Base-by-base conservation (phyloP, 2,888 invertebrate genomes). In the Noctua fimbriata region DNA sequence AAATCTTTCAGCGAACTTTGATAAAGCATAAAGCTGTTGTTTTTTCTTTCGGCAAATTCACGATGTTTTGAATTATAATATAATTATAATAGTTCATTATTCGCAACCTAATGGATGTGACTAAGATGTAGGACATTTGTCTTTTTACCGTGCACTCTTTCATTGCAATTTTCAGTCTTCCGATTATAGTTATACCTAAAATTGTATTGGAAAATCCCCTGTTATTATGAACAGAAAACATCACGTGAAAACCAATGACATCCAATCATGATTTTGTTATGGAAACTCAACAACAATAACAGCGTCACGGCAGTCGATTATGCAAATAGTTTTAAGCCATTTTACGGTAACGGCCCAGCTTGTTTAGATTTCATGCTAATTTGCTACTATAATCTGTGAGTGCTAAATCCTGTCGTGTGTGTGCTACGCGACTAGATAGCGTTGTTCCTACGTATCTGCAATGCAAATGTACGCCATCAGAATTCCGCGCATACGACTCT, bases 381-480 rank as follows among this genome's bases (percentile, higher is more conserved):
- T 93, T 92, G 85, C 85, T 81, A 85, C 91, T 87, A 92, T 93
- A 93, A 94, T 94, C 93, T 93, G 89, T 83, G 90, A 93, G 94
- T 93, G 92, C 93, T 94, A 93, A 93, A 94, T 93, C 93, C 92
- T 93, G 92, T 88, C 82, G 86, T 87, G 74, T 85, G 88, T 58
- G 88, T 58, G 44, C 76, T 65, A 77, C 72, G 73, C 74, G 86
- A 84, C 87, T 90, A 92, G 93, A 93, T 93, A 92, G 91, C 88
- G 88, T 71, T 86, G 90, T 90, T 91, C 84, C 88, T 89, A 84
- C 90, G 85, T 91, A 95, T 95, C 93, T 95, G 95, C 94, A 95
- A 92, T 95, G 95, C 95, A 94, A 95, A 95, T 95, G 88, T 76
- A 86, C 78, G 90, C 87, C 92, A 92, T 93, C 92, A 90, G 88